Base-by-base conservation (phyloP, 2,888 invertebrate species). In the Drosophila fungiperda region DNA sequence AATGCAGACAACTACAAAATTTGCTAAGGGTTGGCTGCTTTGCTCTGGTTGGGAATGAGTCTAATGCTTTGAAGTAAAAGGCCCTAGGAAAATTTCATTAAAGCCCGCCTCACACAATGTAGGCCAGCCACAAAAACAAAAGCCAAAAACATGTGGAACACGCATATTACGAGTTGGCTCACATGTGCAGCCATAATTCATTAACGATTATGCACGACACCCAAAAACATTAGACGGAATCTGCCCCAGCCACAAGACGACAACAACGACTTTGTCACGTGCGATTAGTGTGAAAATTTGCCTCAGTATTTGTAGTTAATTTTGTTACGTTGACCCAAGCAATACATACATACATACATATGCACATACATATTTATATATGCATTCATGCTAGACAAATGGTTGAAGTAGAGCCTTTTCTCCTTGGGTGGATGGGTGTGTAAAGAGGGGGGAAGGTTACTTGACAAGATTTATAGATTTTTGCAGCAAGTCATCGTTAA, bases 161-260 rank as follows among this genome's bases (percentile, higher is more conserved):
- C 82, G 76, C 82, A 80, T 78, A 71, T 78, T 74, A 67, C 42
- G 48, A 61, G 54, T 38, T 59, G 57, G 38, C 59, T 59, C 65
- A 64, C 62, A 70, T 71, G 66, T 68, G 74, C 72, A 69, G 67
- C 80, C 76, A 84, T 88, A 88, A 88, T 87, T 87, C 87, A 87
- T 84, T 87, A 87, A 84, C 86, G 87, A 88, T 88, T 87, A 87
- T 86, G 82, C 87, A 84, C 84, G 79, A 79, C 83, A 81, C 82
- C 77, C 78, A 76, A 71, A 66, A 76, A 74, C 78, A 68, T 70
- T 73, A 76, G 65, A 76, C 40, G 49, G 45, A 50, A 73, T 66
- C 61, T 45, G 42, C 60, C 57, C 40, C 59, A 15, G 60, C 26
- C 59, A 60, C 58, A 45, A 48, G 55, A 11, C 36, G 59, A 26